A percentile compares a stretch with the other conserved stretches of the same genome.
These are phyloP conservation scores for Creontiades dilutus DNA, from an alignment of 2,888 invertebrate species.

Conservation along the genomic window DNA sequence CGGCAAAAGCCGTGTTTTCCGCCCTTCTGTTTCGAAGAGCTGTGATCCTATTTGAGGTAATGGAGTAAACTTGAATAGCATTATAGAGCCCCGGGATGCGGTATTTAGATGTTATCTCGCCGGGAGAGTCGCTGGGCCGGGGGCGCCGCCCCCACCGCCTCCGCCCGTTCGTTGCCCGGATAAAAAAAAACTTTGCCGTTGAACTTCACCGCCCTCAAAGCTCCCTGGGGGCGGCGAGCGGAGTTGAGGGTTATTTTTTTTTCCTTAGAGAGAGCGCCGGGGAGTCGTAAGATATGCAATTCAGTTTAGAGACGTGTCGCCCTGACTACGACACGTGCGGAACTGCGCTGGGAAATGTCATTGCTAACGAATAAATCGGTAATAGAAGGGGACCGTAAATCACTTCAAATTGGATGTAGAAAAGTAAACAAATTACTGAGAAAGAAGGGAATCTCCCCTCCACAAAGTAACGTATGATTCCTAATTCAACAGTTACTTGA, in stretches of 20 bases:
- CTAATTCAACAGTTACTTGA: no score
- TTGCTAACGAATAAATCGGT: conserved; percentile 33
- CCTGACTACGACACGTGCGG: conserved; percentile 55
- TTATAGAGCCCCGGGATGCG: conserved; percentile 60
- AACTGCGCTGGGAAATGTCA: background rate
- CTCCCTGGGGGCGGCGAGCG: background rate
- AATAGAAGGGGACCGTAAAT: background rate
- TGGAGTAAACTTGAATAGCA: conserved; percentile 69
- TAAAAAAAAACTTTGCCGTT: conserved; percentile 7
- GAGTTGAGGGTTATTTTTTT: conserved; percentile 39
- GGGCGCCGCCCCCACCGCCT: background rate
- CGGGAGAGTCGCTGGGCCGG: conserved; percentile 47
- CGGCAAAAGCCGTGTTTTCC: conserved; percentile 27
- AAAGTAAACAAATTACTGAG: no score
- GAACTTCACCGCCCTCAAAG: conserved; percentile 9
- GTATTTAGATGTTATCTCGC: conserved; percentile 66
- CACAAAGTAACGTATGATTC: no score
- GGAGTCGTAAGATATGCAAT: conserved; percentile 37
- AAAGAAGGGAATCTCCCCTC: no score
- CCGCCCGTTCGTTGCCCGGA: background rate
- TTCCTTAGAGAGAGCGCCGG: background rate
- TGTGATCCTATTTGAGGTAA: conserved; percentile 66
- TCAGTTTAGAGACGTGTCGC: conserved; percentile 54
- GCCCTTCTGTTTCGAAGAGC: conserved; percentile 63
- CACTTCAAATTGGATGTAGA: no score